A percentile compares a stretch with the other conserved stretches of the same genome.
phyloP scores from a whole-genome alignment of 1,140 invertebrate genomes.

The Delia radicum region DNA sequence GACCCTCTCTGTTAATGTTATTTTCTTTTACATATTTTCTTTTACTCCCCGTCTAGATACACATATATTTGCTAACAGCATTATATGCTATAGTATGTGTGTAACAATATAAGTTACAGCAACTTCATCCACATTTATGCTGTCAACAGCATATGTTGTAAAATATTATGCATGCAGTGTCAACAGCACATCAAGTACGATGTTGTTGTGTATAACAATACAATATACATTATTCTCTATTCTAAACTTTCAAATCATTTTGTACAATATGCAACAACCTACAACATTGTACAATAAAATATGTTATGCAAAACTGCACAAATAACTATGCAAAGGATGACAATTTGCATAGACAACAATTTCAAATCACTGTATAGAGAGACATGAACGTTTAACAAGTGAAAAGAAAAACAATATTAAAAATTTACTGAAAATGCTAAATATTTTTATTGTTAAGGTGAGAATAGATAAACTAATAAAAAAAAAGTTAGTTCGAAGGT shows the following conservation, averaged over 20 bases:
- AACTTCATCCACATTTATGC: background rate
- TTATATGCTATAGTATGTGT: background rate
- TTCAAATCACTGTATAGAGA: background rate
- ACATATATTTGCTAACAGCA: background rate
- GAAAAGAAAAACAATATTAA: too few species aligned
- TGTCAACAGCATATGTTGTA: background rate
- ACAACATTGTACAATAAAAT: background rate
- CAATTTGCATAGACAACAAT: background rate
- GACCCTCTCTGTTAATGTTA: background rate
- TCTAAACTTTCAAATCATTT: background rate
- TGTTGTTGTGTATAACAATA: background rate
- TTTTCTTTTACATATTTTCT: background rate
- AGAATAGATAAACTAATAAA: too few species aligned
- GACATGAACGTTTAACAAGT: too few species aligned
- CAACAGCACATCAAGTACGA: background rate
- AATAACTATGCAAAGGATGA: background rate
- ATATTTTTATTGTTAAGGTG: too few species aligned
- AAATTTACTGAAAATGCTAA: too few species aligned
- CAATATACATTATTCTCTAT: too few species aligned
- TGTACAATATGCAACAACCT: background rate
- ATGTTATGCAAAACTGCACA: background rate
- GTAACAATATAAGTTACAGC: background rate
- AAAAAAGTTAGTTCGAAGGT: too few species aligned
- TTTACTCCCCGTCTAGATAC: background rate
- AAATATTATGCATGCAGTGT: background rate